Percentiles rank a stretch among this genome's conserved stretches.
phyloP scores from a whole-genome alignment of 2,797 vertebrate genomes.

The Pseudochirops cupreus region DNA sequence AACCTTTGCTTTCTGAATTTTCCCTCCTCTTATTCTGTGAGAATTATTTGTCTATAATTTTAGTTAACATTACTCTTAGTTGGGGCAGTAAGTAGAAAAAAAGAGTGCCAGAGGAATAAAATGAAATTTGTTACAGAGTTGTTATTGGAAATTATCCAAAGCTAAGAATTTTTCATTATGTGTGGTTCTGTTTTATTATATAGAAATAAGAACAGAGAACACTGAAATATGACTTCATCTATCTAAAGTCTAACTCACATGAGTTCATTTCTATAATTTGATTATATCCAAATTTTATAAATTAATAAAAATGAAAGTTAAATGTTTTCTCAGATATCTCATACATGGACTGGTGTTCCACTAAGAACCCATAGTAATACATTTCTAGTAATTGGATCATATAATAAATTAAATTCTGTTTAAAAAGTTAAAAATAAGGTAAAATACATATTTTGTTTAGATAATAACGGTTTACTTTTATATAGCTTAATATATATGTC shows the following conservation, averaged over 20 bases:
- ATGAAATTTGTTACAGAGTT: background rate
- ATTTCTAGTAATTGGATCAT: background rate
- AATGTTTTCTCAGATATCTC: background rate
- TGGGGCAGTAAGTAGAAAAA: background rate
- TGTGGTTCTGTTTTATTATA: background rate
- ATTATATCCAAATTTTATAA: background rate
- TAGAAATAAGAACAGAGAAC: background rate
- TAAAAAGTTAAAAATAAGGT: background rate
- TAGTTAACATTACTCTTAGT: slow-evolving; percentile 29
- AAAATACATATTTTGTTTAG: background rate
- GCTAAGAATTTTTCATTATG: background rate
- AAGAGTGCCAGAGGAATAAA: slow-evolving; percentile 22
- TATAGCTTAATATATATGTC: background rate
- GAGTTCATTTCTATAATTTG: background rate
- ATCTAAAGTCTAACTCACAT: background rate
- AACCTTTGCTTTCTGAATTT: background rate
- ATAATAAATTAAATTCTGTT: background rate
- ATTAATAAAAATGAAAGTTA: background rate
- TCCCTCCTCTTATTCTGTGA: background rate
- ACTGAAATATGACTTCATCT: background rate
- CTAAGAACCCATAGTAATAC: background rate
- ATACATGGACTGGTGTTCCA: background rate
- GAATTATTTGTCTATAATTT: background rate
- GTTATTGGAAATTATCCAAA: background rate
- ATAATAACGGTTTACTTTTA: background rate